Percentiles rank a stretch among this genome's conserved stretches.
phyloP scores from a whole-genome alignment of 2,797 vertebrate species.

The Pipistrellus kuhlii region DNA sequence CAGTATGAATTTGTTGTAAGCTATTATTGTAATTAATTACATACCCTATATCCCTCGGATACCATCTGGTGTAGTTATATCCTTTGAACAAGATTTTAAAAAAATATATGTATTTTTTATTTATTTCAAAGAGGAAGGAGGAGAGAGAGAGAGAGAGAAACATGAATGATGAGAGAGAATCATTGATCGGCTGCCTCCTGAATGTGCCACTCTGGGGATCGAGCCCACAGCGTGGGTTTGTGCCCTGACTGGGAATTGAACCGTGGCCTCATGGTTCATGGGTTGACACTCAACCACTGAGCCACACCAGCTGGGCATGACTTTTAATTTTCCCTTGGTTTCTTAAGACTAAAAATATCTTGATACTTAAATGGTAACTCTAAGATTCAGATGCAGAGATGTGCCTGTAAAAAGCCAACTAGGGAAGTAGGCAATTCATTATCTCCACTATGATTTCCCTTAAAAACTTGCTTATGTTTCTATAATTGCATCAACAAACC shows the following conservation, averaged over 20 bases:
- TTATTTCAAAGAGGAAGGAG: no score
- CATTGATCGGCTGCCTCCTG: no score
- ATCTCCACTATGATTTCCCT: background rate
- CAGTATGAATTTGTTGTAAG: conserved; percentile 56
- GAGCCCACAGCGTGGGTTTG: no score
- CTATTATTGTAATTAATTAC: conserved; percentile 59
- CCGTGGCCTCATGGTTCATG: no score
- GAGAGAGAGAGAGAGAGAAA: no score
- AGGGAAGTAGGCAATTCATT: background rate
- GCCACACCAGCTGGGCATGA: no score
- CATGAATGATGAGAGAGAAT: no score
- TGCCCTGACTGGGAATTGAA: no score
- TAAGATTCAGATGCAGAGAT: background rate
- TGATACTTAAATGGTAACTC: conserved; percentile 4
- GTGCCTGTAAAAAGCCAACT: background rate
- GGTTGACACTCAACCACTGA: no score
- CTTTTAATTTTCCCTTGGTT: conserved; percentile 42
- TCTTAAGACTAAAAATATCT: conserved; percentile 51
- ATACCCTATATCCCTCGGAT: background rate
- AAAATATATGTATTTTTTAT: no score
- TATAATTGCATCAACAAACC: background rate
- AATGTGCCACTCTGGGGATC: no score
- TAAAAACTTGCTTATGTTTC: conserved; percentile 42
- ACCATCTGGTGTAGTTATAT: background rate
- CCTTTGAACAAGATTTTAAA: conserved; percentile 47